Conservation (phyloP, 2,113 vertebrate genomes). For the Gnathonemus echidnorhynchus region DNA sequence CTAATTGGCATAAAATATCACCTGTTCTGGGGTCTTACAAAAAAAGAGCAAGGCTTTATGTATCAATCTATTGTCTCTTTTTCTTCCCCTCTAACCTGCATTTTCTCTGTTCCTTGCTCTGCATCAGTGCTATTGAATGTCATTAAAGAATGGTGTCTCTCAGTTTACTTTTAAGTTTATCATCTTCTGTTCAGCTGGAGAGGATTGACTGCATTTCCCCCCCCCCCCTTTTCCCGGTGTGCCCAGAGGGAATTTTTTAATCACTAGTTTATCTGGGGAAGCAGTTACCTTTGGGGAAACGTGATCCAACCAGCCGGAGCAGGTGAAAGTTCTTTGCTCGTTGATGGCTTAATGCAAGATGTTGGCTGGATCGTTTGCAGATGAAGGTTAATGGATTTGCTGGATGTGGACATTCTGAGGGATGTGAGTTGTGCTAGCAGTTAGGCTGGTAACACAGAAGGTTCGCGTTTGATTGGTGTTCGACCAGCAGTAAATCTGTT, state of each 20-base stretch:
- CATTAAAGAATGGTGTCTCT: slow-evolving; percentile 29
- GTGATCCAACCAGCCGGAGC: background rate
- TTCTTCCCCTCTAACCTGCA: background rate
- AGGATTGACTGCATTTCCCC: background rate
- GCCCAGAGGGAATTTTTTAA: slow-evolving; percentile 15
- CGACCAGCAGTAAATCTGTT: background rate
- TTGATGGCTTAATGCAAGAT: background rate
- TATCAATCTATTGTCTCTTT: slow-evolving; percentile 44
- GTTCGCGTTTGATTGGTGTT: background rate
- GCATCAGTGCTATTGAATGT: slow-evolving; percentile 31
- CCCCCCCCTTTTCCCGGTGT: background rate
- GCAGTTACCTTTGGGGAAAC: background rate
- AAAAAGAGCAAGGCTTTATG: slow-evolving; percentile 45
- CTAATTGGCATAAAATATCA: slow-evolving; percentile 74
- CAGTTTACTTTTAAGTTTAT: slow-evolving; percentile 6
- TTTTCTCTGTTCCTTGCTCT: slow-evolving; percentile 18
- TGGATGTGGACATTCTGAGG: background rate
- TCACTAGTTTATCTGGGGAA: background rate
- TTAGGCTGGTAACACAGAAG: background rate
- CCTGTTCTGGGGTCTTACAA: slow-evolving; percentile 49
- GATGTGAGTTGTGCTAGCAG: background rate
- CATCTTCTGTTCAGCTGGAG: background rate
- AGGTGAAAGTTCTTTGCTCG: background rate
- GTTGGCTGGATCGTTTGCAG: background rate
- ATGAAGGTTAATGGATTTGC: background rate